These are phyloP conservation scores for Ichneumoninae sp. DNA, from an alignment of 2,888 invertebrate species.

Conservation along the genomic window DNA sequence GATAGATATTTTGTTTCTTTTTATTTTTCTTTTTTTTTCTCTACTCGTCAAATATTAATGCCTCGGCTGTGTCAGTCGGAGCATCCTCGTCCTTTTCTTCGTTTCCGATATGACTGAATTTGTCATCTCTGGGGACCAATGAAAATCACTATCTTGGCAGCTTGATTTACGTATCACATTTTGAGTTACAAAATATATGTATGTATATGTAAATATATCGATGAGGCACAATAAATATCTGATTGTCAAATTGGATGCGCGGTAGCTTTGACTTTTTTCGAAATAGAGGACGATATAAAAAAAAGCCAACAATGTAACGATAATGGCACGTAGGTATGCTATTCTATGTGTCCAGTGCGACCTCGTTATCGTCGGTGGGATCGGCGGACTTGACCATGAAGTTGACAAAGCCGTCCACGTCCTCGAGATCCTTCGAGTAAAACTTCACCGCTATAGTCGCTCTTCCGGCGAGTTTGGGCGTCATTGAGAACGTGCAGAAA, in stretches of 20 bases:
- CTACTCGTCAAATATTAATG: constrained; percentile 39
- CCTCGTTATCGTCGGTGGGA: constrained; percentile 54
- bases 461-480: constrained; percentile 91
- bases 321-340: constrained; percentile 53
- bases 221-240: constrained; percentile 47
- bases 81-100: not conserved
- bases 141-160: constrained; percentile 42
- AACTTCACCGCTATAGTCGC: constrained; percentile 95
- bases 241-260: constrained; percentile 53
- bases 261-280: constrained; percentile 44
- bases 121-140: constrained; percentile 49
- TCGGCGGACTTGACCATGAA: constrained; percentile 87
- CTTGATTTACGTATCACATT: constrained; percentile 56
- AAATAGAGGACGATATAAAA: constrained; percentile 21
- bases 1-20: constrained; percentile 6
- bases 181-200: constrained; percentile 28
- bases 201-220: constrained; percentile 29
- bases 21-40: not conserved
- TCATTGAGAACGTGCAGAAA: constrained; percentile 90
- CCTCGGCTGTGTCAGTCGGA: not conserved
- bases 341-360: constrained; percentile 11
- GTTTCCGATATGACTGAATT: constrained; percentile 26
- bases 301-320: constrained; percentile 21
- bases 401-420: constrained; percentile 94
- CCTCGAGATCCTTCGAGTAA: constrained; percentile 93